Evolutionary conservation across 1,140 invertebrate species (phyloP).

Genomic region (Bombus breviceps): DNA sequence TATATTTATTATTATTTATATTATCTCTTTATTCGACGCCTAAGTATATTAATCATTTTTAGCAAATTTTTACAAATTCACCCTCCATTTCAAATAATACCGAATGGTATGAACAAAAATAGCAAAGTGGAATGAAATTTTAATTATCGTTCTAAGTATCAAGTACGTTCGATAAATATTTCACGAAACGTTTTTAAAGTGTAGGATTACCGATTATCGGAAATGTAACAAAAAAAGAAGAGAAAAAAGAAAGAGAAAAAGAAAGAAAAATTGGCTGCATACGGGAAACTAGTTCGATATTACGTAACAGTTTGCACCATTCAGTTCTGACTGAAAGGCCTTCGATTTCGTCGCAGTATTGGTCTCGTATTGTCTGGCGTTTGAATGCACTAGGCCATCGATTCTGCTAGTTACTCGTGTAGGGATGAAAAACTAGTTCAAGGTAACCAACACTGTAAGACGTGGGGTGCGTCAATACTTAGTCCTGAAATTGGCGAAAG

Average conservation of each 20-base stretch:
- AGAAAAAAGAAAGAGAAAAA: background rate
- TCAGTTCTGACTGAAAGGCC: background rate
- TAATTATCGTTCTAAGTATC: background rate
- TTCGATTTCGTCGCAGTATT: conserved; percentile 4
- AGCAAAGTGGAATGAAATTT: background rate
- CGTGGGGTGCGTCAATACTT: conserved; percentile 17
- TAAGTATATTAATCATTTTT: too few relatives aligned
- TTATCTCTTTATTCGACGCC: too few relatives aligned
- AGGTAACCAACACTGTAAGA: conserved; percentile 32
- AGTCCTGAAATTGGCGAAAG: conserved; percentile 21
- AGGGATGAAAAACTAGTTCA: conserved; percentile 42
- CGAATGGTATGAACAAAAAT: too few relatives aligned
- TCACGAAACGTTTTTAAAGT: background rate
- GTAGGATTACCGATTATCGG: background rate
- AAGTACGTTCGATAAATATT: background rate
- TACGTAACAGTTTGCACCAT: conserved; percentile 3
- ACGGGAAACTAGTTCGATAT: background rate
- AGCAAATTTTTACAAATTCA: too few relatives aligned
- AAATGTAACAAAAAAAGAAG: background rate
- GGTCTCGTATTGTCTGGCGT: conserved; percentile 3
- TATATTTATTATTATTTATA: too few relatives aligned
- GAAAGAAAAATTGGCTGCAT: background rate
- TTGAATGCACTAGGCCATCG: conserved; percentile 29
- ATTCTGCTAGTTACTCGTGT: conserved; percentile 14
- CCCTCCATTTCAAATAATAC: too few relatives aligned